phyloP scores from a whole-genome alignment of 2,888 invertebrate species.

The Emesis russula region DNA sequence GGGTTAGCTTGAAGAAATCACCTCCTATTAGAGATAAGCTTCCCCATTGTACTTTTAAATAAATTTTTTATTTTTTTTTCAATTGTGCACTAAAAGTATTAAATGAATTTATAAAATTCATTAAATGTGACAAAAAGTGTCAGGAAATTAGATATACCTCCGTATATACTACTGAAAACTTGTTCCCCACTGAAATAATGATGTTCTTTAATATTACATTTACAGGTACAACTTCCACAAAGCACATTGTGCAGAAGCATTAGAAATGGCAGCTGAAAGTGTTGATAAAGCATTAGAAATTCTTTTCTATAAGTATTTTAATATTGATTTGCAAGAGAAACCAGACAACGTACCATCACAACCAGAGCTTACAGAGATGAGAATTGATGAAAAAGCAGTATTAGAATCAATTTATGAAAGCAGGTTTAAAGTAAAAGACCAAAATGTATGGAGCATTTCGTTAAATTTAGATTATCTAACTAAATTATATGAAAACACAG shows the following conservation, averaged over 20 bases:
- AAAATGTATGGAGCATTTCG: conserved; percentile 97
- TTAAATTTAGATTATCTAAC: conserved; percentile 97
- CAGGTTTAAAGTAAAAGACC: conserved; percentile 97
- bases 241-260: conserved; percentile 98
- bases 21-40: too few species aligned
- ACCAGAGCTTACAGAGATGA: conserved; percentile 96
- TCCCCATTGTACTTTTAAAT: too few species aligned
- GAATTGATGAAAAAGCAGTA: conserved; percentile 97
- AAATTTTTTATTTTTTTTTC: too few species aligned
- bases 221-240: conserved; percentile 98
- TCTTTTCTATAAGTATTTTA: conserved; percentile 97
- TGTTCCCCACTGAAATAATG: too few species aligned
- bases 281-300: conserved; percentile 97
- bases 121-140: too few species aligned
- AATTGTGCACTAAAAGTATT: too few species aligned
- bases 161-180: too few species aligned
- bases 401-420: conserved; percentile 98
- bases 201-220: conserved; percentile 59
- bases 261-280: conserved; percentile 97
- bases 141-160: too few species aligned
- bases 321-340: conserved; percentile 92
- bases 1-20: too few species aligned
- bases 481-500: conserved; percentile 95
- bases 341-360: conserved; percentile 93
- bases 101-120: too few species aligned